Conservation (phyloP, 2,888 invertebrate species). For the Linnaemya vulpina region DNA sequence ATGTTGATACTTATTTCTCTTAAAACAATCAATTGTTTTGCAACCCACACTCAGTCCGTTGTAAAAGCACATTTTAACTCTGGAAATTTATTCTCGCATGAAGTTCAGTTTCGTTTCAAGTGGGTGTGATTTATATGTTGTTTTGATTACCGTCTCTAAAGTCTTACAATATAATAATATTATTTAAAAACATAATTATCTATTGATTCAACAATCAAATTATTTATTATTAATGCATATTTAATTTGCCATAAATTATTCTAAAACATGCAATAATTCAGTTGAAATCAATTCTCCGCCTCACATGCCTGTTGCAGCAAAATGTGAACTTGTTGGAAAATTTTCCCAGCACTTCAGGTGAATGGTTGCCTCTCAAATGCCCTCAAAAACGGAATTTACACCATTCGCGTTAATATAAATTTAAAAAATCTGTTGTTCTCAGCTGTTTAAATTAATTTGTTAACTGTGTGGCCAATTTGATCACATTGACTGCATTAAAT, state of each 20-base stretch:
- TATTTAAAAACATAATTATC: constrained; percentile 57
- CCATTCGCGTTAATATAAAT: neutral
- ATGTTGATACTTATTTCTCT: neutral
- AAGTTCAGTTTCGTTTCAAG: neutral
- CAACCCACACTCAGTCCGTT: neutral
- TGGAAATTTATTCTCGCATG: neutral
- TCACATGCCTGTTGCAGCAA: constrained; percentile 1
- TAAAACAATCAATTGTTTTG: neutral
- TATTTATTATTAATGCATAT: constrained; percentile 39
- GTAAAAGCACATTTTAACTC: neutral
- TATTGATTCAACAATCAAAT: constrained; percentile 39
- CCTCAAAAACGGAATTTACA: constrained; percentile 14
- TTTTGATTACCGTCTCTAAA: neutral
- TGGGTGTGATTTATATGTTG: constrained; percentile 58
- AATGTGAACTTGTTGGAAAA: neutral
- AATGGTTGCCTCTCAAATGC: neutral
- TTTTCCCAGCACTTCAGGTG: constrained; percentile 16
- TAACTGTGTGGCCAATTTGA: constrained; percentile 23
- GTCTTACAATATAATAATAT: neutral
- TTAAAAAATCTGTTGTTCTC: constrained; percentile 3
- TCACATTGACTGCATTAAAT: neutral
- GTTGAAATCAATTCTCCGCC: constrained; percentile 3
- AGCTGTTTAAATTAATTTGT: constrained; percentile 24
- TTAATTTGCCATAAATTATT: constrained; percentile 62
- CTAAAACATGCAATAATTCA: constrained; percentile 63